Conservation (phyloP, 2,797 vertebrate species). For the Spinibarbus caldwelli region DNA sequence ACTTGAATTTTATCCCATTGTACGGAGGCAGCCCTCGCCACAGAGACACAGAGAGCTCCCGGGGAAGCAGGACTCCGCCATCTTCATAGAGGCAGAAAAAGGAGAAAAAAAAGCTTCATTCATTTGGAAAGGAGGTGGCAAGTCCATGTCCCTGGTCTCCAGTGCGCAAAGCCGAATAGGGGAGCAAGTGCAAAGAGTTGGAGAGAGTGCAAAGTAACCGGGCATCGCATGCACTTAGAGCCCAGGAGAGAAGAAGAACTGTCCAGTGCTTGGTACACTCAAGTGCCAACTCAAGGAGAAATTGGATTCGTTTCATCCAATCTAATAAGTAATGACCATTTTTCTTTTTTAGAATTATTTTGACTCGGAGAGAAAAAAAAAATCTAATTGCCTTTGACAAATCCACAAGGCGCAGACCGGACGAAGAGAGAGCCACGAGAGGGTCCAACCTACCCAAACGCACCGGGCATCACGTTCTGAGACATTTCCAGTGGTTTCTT, state of each 20-base stretch:
- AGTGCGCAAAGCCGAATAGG: constrained; percentile 77
- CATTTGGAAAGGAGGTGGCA: constrained; percentile 65
- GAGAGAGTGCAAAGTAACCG: constrained; percentile 69
- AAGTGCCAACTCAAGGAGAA: constrained; percentile 73
- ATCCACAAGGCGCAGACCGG: constrained; percentile 51
- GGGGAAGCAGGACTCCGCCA: constrained; percentile 91
- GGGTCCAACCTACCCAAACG: constrained; percentile 59
- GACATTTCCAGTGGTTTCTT: constrained; percentile 59
- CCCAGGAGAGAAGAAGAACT: constrained; percentile 75
- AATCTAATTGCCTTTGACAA: constrained; percentile 33
- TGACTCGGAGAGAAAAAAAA: constrained; percentile 37
- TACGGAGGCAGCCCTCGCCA: constrained; percentile 95
- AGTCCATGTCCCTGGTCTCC: constrained; percentile 74
- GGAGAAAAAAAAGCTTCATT: constrained; percentile 71
- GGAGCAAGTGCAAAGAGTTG: constrained; percentile 84
- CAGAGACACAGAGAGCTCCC: constrained; percentile 90
- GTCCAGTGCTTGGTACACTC: constrained; percentile 69
- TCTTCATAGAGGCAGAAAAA: constrained; percentile 86
- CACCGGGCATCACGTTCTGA: constrained; percentile 55
- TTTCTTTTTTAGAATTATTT: constrained; percentile 37
- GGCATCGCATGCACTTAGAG: constrained; percentile 78
- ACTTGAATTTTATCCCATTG: constrained; percentile 99
- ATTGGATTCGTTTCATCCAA: constrained; percentile 70
- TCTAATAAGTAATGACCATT: constrained; percentile 54
- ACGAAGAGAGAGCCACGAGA: constrained; percentile 55